Evolutionary conservation across 2,888 invertebrate genomes (phyloP).

Genomic region (Sussaba pulchella): DNA sequence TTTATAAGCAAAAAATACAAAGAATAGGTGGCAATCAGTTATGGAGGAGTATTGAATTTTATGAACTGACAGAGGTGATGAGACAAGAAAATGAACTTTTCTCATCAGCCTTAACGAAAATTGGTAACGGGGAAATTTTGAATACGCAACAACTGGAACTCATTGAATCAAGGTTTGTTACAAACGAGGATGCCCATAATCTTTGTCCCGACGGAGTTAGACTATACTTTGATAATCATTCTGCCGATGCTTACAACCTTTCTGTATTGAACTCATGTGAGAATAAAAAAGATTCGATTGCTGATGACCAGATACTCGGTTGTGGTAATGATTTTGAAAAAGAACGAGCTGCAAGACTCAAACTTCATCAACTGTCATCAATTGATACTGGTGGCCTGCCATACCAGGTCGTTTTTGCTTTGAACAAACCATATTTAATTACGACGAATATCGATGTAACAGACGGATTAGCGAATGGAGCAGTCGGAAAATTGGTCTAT

Average conservation of each 20-base stretch:
- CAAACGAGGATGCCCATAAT: conserved; percentile 69
- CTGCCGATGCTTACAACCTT: conserved; percentile 75
- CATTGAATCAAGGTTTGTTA: conserved; percentile 74
- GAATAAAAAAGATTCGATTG: conserved; percentile 62
- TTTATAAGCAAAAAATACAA: too few relatives aligned
- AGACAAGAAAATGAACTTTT: conserved; percentile 79
- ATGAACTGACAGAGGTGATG: too few relatives aligned
- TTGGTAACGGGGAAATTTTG: too few relatives aligned
- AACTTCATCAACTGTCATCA: conserved; percentile 68
- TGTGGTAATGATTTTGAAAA: conserved; percentile 60
- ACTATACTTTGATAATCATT: conserved; percentile 72
- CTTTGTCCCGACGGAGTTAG: conserved; percentile 71
- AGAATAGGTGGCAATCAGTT: too few relatives aligned
- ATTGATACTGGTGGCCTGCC: conserved; percentile 75
- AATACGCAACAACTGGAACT: too few relatives aligned
- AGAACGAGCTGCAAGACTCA: conserved; percentile 54
- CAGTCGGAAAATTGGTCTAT: too few relatives aligned
- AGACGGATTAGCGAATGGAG: too few relatives aligned
- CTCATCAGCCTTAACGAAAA: conserved; percentile 73
- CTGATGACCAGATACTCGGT: conserved; percentile 67
- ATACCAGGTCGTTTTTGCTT: too few relatives aligned
- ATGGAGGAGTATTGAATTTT: conserved; percentile 76
- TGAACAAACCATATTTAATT: too few relatives aligned
- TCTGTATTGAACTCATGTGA: conserved; percentile 50
- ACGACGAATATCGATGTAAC: too few relatives aligned